phyloP scores from a whole-genome alignment of 1,140 invertebrate species.

The Diploscapter pachys region DNA sequence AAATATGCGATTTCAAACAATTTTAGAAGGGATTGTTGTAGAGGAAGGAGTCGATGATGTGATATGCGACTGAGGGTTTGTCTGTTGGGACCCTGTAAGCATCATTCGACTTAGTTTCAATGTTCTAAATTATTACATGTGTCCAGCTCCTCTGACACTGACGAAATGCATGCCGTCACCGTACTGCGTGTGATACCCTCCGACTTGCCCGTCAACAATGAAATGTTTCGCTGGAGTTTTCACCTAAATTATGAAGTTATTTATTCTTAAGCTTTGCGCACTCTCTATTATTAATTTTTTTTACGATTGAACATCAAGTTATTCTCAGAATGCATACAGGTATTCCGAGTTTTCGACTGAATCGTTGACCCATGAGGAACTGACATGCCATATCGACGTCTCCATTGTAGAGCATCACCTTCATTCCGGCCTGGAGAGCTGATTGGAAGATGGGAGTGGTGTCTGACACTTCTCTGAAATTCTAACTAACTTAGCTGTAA shows the following conservation, averaged over 20 bases:
- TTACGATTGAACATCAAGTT: background rate
- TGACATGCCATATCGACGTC: slow-evolving; percentile 65
- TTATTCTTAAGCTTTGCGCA: background rate
- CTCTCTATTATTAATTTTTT: background rate
- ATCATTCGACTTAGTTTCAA: background rate
- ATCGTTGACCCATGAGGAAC: slow-evolving; percentile 58
- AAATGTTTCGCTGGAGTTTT: slow-evolving; percentile 23
- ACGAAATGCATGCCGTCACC: slow-evolving; percentile 22
- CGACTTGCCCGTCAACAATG: slow-evolving; percentile 35
- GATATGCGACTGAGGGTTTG: slow-evolving; percentile 60
- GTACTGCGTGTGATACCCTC: slow-evolving; percentile 33
- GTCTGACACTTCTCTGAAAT: slow-evolving; percentile 26
- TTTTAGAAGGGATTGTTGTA: slow-evolving; percentile 30
- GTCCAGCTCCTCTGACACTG: slow-evolving; percentile 61
- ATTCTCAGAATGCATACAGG: slow-evolving; percentile 15
- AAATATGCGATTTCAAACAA: background rate
- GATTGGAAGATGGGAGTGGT: slow-evolving; percentile 27
- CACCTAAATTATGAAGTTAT: slow-evolving; percentile 16
- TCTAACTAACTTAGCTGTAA: background rate
- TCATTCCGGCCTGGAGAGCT: slow-evolving; percentile 21
- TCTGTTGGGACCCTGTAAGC: slow-evolving; percentile 61
- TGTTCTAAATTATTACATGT: slow-evolving; percentile 60
- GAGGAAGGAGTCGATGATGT: slow-evolving; percentile 58
- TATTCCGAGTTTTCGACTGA: slow-evolving; percentile 33
- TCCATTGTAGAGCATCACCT: slow-evolving; percentile 63